These are phyloP conservation scores for Heliornis fulica DNA, from an alignment of 2,113 vertebrate species.

Conservation along the genomic window DNA sequence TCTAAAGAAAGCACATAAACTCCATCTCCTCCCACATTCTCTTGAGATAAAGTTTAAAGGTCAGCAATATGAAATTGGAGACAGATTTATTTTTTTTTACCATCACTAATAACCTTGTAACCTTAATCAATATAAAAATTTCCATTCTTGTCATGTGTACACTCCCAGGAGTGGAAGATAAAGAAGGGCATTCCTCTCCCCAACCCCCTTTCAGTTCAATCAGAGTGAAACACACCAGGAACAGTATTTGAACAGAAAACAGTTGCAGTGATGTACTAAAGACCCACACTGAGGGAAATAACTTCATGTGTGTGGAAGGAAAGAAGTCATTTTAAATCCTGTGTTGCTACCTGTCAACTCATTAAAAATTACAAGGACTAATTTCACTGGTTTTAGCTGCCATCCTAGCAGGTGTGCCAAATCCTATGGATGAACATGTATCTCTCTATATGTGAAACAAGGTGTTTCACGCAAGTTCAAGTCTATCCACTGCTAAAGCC, in stretches of 20 bases:
- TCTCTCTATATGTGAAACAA: background rate
- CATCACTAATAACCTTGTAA: background rate
- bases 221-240: background rate
- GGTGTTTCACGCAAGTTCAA: background rate
- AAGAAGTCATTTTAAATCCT: background rate
- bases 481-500: background rate
- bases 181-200: background rate
- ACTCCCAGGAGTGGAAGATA: background rate
- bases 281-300: background rate
- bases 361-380: background rate
- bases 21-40: background rate
- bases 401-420: background rate
- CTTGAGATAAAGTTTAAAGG: background rate
- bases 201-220: background rate
- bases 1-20: background rate
- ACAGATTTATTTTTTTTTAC: background rate
- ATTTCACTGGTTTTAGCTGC: background rate
- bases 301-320: background rate
- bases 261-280: background rate
- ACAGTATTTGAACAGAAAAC: background rate
- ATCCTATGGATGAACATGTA: background rate
- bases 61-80: background rate
- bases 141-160: background rate
- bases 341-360: background rate
- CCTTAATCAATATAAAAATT: background rate